These are phyloP conservation scores for Seira sanloemensis DNA, from an alignment of 2,888 invertebrate species.

Conservation along the genomic window DNA sequence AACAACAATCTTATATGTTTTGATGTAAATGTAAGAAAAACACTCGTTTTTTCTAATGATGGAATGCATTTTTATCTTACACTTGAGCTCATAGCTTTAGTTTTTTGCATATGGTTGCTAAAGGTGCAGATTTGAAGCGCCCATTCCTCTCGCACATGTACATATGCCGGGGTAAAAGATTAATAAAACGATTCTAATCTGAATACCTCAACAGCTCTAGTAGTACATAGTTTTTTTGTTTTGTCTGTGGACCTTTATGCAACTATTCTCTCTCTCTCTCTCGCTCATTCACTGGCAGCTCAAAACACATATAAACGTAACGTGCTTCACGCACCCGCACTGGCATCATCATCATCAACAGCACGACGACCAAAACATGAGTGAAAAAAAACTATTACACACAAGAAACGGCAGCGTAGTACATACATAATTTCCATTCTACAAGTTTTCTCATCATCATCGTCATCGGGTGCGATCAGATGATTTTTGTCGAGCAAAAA, in stretches of 20 bases:
- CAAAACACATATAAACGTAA: neutral
- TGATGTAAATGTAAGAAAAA: neutral
- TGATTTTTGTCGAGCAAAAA: conserved; percentile 59
- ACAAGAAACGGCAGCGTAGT: neutral
- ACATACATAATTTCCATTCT: conserved; percentile 24
- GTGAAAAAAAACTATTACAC: neutral
- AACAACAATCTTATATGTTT: neutral
- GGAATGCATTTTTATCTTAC: neutral
- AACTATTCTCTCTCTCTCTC: neutral
- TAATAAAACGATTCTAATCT: neutral
- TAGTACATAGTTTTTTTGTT: neutral
- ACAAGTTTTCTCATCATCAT: conserved; percentile 46
- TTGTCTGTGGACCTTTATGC: neutral
- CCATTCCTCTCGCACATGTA: too few relatives aligned
- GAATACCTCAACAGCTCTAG: neutral
- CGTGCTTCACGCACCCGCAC: neutral
- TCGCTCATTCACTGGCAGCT: neutral
- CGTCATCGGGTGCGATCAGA: conserved; percentile 57
- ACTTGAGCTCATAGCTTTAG: neutral
- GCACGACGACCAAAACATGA: neutral
- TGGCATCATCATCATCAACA: neutral
- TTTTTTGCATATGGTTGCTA: neutral
- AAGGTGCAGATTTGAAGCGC: neutral
- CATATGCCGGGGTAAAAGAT: neutral
- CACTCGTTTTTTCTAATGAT: neutral